Evolutionary conservation across 2,888 invertebrate genomes (phyloP), one percentile per base, ranked within the genome.

Genomic region (Scotopteryx bipunctaria): DNA sequence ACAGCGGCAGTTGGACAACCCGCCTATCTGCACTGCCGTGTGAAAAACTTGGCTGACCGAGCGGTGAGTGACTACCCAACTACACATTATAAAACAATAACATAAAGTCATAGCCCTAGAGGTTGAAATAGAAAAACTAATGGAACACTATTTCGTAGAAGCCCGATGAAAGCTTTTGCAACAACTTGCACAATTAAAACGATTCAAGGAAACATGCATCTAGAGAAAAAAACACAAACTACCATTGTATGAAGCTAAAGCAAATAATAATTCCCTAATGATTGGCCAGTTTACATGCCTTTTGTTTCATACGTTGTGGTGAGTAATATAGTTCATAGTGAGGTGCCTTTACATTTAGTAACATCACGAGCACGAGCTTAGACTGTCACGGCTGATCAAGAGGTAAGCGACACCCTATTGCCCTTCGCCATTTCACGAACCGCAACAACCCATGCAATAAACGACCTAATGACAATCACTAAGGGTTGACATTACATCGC

Each of bases 1-100:
- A 96, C 96, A 16, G 95, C 96, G 8, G 96, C 96, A 2, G 96
- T 96, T 31, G 96, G 97, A 16, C 96, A 96, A 79, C 94, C 95
- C 11, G 96, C 96, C 16, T 93, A 96, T 75, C 91, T 97, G 51
- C 95, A 96, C 80, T 97, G 97, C 80, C 91, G 95, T 59, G 97
- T 97, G 59, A 93, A 96, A 73, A 96, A 96, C 86, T 92, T 96
- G 67, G 95, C 95, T 48, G 97, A 97, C 84, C 91, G 97, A 85
- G 96, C 96, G 81, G 97, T 96, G 91, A 94, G 95, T 93, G 57
- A 17, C 40, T 38, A 31, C 31, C 25, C 43, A 27, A 44, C 9
- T 11, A 13, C 16, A 5, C 6, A 38, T 33, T 11, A 14, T n/a
- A n/a, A n/a, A n/a, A n/a, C n/a, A n/a, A n/a, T n/a, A n/a, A n/a